Evolutionary conservation across 2,113 vertebrate species (phyloP), one percentile per base, ranked within the genome.

Genomic region (Calypte anna): DNA sequence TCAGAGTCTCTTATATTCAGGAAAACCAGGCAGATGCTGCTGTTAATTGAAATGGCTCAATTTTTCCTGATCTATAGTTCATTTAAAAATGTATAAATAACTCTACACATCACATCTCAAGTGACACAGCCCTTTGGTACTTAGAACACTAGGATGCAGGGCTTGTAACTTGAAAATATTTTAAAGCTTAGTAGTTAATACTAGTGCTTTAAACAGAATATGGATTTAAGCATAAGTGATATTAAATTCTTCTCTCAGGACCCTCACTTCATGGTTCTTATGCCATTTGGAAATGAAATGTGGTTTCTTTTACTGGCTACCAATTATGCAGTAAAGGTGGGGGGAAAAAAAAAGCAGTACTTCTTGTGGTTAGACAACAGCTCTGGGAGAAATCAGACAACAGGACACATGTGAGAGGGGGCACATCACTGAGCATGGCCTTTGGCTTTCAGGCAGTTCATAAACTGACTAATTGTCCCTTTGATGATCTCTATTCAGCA

Each of bases 331-430:
- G 40, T 38, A 7, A 48, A 30, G 27, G 19, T 69, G 40, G 51
- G 31, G 4, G 16, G 2, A 0, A 1, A 6, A 51, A 38, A 24
- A 43, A 12, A n/a, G 5, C 31, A 14, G 12, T 38, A 23, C 18
- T 61, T 58, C 27, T 3, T 58, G 10, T 44, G 12, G 24, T 70
- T 55, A 64, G 25, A 53, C 43, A 73, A 72, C 2, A 2, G 55
- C 15, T 40, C 24, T 16, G 6, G 40, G 53, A 66, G 58, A 86
- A 63, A 28, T 62, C 50, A 61, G 70, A 70, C 24, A 40, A 46
- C 30, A 75, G 54, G 43, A 38, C 10, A 22, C 8, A 6, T 31
- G 25, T 75, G 53, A 70, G 31, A 86, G 33, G 38, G n/a, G 25
- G 3, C 27, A 43, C 20, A 50, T 50, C 10, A 38, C 16, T 0